Percentiles rank a stretch among this genome's conserved stretches.
These are phyloP conservation scores for Anguilla marmorata DNA, from an alignment of 2,797 vertebrate species.

Conservation along the genomic window DNA sequence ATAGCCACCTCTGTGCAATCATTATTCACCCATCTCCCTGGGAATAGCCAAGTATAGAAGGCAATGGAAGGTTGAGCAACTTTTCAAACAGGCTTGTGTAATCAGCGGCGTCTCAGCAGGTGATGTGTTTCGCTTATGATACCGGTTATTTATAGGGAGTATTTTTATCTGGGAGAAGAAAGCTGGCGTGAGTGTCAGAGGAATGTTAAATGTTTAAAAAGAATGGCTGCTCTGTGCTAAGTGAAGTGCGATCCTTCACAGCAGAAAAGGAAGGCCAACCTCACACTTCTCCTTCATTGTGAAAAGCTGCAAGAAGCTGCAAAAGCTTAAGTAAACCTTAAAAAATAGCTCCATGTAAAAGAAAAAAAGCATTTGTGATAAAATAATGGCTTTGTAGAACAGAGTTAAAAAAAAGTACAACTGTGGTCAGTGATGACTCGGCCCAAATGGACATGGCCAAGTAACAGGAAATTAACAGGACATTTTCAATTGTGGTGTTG, in stretches of 20 bases:
- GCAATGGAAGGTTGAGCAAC: background rate
- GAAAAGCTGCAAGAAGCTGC: background rate
- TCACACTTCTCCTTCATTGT: conserved; percentile 28
- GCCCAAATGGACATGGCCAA: conserved; percentile 34
- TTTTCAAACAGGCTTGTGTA: background rate
- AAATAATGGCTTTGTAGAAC: background rate
- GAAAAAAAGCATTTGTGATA: background rate
- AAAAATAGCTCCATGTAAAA: background rate
- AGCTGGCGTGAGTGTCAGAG: conserved; percentile 23
- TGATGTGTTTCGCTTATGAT: background rate
- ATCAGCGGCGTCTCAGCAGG: background rate
- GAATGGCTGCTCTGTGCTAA: background rate
- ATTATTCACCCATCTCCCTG: background rate
- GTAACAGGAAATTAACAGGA: background rate
- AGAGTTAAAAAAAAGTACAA: conserved; percentile 38
- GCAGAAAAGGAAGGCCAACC: conserved; percentile 22
- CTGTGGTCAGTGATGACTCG: conserved; percentile 53
- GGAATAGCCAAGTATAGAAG: background rate
- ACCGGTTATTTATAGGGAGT: background rate
- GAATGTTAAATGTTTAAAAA: conserved; percentile 16
- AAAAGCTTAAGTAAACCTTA: background rate
- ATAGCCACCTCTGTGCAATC: background rate
- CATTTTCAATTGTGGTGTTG: background rate
- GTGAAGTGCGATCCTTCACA: conserved; percentile 5
- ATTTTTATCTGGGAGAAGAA: background rate